Evolutionary conservation across 2,797 vertebrate genomes (phyloP).

Genomic region (Parauchenoglanis punctatus): DNA sequence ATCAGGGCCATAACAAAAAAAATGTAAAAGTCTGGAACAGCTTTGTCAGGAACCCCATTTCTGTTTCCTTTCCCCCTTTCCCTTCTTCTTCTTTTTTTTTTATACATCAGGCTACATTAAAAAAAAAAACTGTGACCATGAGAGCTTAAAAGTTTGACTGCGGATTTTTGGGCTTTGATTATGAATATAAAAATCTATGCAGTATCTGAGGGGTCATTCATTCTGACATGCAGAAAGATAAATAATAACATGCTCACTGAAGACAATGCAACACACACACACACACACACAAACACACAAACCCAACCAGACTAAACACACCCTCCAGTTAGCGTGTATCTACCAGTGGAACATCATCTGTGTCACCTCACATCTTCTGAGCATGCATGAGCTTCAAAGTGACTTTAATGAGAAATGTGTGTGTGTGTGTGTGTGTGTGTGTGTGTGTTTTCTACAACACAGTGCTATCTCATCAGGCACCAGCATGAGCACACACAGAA

Average conservation of each 20-base stretch:
- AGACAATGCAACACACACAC: background rate
- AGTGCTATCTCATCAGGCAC: constrained; percentile 27
- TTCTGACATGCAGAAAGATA: background rate
- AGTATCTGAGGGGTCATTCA: background rate
- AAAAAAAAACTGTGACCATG: background rate
- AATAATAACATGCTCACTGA: background rate
- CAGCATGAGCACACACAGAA: constrained; percentile 49
- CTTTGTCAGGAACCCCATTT: background rate
- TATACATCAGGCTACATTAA: background rate
- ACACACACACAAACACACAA: constrained; percentile 22
- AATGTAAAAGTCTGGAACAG: background rate
- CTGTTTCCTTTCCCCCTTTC: background rate
- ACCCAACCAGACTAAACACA: constrained; percentile 21
- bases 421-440: constrained; percentile 35
- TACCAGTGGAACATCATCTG: constrained; percentile 2
- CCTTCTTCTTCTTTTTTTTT: too few species aligned
- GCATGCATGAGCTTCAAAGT: constrained; percentile 24
- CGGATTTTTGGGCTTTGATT: background rate
- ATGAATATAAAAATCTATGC: background rate
- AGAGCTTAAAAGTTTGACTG: background rate
- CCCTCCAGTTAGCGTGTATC: background rate
- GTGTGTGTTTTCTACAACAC: constrained; percentile 16
- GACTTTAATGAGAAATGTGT: background rate
- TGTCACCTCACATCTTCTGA: background rate
- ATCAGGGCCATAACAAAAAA: background rate